Conservation (phyloP, 1,140 invertebrate genomes). For the Bombus breviceps region DNA sequence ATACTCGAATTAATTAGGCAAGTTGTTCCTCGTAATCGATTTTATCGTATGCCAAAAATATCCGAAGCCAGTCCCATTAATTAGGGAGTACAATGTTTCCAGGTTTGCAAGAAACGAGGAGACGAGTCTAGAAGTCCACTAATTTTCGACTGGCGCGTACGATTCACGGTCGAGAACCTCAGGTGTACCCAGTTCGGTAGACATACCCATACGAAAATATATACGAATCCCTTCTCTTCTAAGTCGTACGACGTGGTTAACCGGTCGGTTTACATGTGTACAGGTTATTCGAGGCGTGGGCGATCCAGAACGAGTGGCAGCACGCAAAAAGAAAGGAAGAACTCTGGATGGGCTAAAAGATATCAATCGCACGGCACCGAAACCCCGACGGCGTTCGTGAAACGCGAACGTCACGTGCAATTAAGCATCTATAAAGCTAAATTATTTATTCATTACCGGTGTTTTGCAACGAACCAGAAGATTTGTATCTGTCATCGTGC, state of each 20-base stretch:
- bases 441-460: slow-evolving; percentile 3
- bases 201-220: slow-evolving; percentile 46
- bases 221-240: slow-evolving; percentile 40
- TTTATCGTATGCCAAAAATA: neutral
- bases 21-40: neutral
- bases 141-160: slow-evolving; percentile 9
- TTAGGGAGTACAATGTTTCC: neutral
- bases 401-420: slow-evolving; percentile 36
- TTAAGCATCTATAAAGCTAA: slow-evolving; percentile 17
- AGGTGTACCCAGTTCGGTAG: slow-evolving; percentile 31
- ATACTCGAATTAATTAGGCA: neutral
- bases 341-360: slow-evolving; percentile 29
- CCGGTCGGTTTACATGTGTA: slow-evolving; percentile 70
- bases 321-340: slow-evolving; percentile 58
- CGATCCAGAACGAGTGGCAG: slow-evolving; percentile 67
- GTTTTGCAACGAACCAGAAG: neutral
- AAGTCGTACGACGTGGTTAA: slow-evolving; percentile 59
- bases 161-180: slow-evolving; percentile 37
- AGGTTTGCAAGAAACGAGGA: neutral
- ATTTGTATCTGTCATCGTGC: neutral
- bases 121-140: neutral
- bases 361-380: slow-evolving; percentile 50
- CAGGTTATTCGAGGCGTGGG: slow-evolving; percentile 65
- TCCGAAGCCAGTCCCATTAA: neutral
- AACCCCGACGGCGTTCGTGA: slow-evolving; percentile 32